These are phyloP conservation scores for zebrafish (Danio rerio) DNA, from an alignment of 2,113 vertebrate species.

Conservation along the genomic window DNA sequence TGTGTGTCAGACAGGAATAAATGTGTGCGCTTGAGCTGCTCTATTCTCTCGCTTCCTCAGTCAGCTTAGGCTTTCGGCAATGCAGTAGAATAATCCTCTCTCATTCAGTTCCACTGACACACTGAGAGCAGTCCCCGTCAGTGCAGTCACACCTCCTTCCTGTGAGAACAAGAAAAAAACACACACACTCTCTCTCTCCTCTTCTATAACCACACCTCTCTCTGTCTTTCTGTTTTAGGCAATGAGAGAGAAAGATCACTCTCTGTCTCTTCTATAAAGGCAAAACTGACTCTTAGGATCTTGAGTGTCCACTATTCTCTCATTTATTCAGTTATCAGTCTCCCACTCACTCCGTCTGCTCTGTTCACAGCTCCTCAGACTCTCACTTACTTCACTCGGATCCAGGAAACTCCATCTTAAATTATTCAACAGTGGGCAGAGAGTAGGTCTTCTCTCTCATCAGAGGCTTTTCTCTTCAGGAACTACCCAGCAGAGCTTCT, in stretches of 20 bases:
- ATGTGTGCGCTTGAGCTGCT: conserved; percentile 3
- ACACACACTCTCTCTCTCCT: conserved; percentile 47
- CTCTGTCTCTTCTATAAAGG: conserved; percentile 46
- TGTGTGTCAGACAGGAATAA: conserved; percentile 19
- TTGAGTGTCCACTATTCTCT: conserved; percentile 15
- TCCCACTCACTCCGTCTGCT: background rate
- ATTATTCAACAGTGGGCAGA: conserved; percentile 74
- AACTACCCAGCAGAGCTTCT: conserved; percentile 12
- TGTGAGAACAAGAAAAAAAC: conserved; percentile 57
- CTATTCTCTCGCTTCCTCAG: conserved; percentile 35
- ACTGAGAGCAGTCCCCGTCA: conserved; percentile 59
- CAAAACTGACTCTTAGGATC: conserved; percentile 71
- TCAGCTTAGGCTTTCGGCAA: conserved; percentile 60
- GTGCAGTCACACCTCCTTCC: conserved; percentile 65
- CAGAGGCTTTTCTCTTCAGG: conserved; percentile 53
- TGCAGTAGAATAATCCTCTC: conserved; percentile 59
- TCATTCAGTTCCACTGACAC: conserved; percentile 56
- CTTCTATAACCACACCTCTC: conserved; percentile 47
- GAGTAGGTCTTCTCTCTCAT: conserved; percentile 66
- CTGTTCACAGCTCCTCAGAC: conserved; percentile 67
- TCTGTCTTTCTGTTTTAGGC: conserved; percentile 42
- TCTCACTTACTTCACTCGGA: conserved; percentile 80
- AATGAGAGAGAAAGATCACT: conserved; percentile 34
- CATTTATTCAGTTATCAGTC: conserved; percentile 24
- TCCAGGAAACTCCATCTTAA: conserved; percentile 75